A percentile compares a stretch with the other conserved stretches of the same genome.
phyloP scores from a whole-genome alignment of 2,888 invertebrate species.

The Leptinotarsa rubiginosa region DNA sequence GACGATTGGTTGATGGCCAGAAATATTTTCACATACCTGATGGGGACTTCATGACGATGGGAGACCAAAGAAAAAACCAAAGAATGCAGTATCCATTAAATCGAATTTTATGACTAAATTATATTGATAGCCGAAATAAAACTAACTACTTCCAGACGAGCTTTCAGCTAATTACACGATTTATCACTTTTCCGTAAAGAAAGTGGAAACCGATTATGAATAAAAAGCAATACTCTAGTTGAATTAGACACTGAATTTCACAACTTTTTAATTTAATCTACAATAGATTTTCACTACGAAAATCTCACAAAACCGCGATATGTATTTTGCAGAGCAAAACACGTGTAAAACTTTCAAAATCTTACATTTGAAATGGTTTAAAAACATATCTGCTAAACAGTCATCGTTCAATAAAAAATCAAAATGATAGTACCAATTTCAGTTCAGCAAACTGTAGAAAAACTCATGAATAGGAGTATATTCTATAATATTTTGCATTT shows the following conservation, averaged over 20 bases:
- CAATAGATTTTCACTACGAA: too few relatives aligned
- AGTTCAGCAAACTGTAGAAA: too few relatives aligned
- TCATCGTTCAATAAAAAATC: too few relatives aligned
- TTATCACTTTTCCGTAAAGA: constrained; percentile 23
- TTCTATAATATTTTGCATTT: too few relatives aligned
- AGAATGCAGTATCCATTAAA: constrained; percentile 30
- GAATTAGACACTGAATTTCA: background rate
- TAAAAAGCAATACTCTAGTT: constrained; percentile 8
- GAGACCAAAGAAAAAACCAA: constrained; percentile 23
- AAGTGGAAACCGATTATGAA: constrained; percentile 31
- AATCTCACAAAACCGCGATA: too few relatives aligned
- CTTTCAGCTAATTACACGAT: constrained; percentile 37
- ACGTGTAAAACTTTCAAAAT: too few relatives aligned
- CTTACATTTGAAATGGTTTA: too few relatives aligned
- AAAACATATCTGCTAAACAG: too few relatives aligned
- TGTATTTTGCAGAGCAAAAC: too few relatives aligned
- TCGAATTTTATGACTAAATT: constrained; percentile 16
- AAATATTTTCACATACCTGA: constrained; percentile 6
- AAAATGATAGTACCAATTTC: too few relatives aligned
- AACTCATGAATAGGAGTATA: too few relatives aligned
- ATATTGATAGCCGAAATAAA: constrained; percentile 35
- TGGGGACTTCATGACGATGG: constrained; percentile 28
- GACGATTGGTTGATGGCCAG: background rate
- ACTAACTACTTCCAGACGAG: constrained; percentile 36
- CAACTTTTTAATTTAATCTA: too few relatives aligned